Percentiles rank a stretch among this genome's conserved stretches.
These are phyloP conservation scores for Hydrotaea diabolus DNA, from an alignment of 2,888 invertebrate species.

Conservation along the genomic window DNA sequence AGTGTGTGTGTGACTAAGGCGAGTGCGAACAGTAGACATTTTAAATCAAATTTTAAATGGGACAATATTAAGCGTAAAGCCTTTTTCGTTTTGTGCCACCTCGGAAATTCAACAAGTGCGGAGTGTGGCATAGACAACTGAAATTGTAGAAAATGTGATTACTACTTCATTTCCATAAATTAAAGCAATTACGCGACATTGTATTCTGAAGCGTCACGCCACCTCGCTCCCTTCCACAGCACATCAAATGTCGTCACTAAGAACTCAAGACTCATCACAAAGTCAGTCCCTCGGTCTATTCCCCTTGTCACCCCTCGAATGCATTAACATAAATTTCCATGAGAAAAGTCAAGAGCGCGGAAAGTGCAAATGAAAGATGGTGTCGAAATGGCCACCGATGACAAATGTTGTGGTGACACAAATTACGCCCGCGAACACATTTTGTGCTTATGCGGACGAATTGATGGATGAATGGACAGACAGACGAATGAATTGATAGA, in stretches of 20 bases:
- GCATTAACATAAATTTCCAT: constrained; percentile 65
- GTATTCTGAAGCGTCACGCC: not conserved
- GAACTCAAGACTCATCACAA: constrained; percentile 1
- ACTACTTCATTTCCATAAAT: constrained; percentile 36
- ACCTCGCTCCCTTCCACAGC: not conserved
- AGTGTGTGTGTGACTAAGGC: not conserved
- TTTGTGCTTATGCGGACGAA: not conserved
- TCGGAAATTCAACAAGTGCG: constrained; percentile 13
- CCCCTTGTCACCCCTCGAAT: constrained; percentile 15
- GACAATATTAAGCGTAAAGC: constrained; percentile 18
- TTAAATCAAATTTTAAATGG: constrained; percentile 27
- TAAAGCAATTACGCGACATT: constrained; percentile 33
- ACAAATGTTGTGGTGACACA: constrained; percentile 25
- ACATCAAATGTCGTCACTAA: not conserved
- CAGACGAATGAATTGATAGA: not conserved
- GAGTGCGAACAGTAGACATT: not conserved
- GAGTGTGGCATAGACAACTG: not conserved
- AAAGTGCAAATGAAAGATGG: constrained; percentile 47
- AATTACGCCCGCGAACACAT: constrained; percentile 20
- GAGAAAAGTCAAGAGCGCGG: constrained; percentile 18
- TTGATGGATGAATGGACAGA: not conserved
- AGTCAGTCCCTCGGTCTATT: not conserved
- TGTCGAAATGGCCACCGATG: constrained; percentile 15
- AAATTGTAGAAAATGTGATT: constrained; percentile 36
- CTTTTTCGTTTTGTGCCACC: not conserved